These are phyloP conservation scores for Bettongia penicillata DNA, from an alignment of 2,113 vertebrate species.

Conservation along the genomic window DNA sequence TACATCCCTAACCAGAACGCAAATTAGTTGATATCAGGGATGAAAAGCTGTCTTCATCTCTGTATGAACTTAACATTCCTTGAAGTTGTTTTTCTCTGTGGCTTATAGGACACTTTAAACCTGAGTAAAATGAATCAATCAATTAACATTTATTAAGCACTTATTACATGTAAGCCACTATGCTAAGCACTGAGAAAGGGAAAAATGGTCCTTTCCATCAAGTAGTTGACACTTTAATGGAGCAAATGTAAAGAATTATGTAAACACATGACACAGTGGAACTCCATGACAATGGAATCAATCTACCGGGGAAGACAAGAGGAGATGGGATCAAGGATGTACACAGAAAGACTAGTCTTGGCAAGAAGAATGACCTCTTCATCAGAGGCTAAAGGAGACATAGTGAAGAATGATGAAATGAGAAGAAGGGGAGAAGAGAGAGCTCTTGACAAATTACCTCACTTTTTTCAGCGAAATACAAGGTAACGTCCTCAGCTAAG, in stretches of 20 bases:
- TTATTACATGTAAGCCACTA: neutral
- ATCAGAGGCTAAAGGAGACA: neutral
- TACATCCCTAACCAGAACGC: neutral
- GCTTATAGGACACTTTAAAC: conserved; percentile 12
- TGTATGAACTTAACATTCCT: neutral
- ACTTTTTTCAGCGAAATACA: neutral
- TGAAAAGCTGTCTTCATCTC: neutral
- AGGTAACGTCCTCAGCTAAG: neutral
- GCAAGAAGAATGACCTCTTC: neutral
- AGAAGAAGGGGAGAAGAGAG: neutral
- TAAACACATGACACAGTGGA: neutral
- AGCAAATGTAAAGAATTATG: neutral
- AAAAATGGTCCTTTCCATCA: neutral
- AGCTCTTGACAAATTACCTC: neutral
- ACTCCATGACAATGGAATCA: neutral
- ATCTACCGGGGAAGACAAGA: neutral
- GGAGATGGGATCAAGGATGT: neutral
- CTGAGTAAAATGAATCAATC: conserved; percentile 1
- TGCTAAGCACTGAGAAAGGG: neutral
- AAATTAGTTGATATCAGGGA: neutral
- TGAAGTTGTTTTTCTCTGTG: conserved; percentile 28
- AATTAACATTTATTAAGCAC: neutral
- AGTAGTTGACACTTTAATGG: neutral
- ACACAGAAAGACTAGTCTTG: neutral
- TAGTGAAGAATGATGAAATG: neutral